Evolutionary conservation across 2,113 vertebrate species (phyloP).

Genomic region (Bufo bufo): DNA sequence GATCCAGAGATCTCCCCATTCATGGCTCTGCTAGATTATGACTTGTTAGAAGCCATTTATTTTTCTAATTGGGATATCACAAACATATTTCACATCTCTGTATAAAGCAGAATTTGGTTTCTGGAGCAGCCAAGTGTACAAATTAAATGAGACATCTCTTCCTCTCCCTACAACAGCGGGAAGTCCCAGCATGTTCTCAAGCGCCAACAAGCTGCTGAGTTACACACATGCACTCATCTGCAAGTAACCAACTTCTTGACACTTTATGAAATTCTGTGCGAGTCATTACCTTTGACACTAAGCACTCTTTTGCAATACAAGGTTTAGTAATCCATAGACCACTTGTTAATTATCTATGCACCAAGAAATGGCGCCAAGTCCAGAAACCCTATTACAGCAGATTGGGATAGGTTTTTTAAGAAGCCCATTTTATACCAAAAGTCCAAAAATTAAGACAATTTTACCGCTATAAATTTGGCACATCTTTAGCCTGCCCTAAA

Average conservation of each 20-base stretch:
- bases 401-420: too few species aligned
- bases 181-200: neutral
- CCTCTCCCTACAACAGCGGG: neutral
- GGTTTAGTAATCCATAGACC: too few species aligned
- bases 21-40: too few species aligned
- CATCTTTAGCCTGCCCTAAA: too few species aligned
- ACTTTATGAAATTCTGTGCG: neutral
- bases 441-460: too few species aligned
- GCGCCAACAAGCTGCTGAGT: neutral
- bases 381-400: too few species aligned
- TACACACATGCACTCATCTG: neutral
- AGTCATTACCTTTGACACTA: neutral
- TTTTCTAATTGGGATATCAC: neutral
- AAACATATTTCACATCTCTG: neutral
- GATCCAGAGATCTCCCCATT: too few species aligned
- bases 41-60: neutral
- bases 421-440: too few species aligned
- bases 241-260: neutral
- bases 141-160: neutral
- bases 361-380: too few species aligned
- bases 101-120: neutral
- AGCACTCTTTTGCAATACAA: neutral
- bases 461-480: too few species aligned
- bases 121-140: neutral
- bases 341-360: too few species aligned